Percentiles rank a stretch among this genome's conserved stretches.
These are phyloP conservation scores for Embidobia sp. DNA, from an alignment of 2,888 invertebrate genomes.

Conservation along the genomic window DNA sequence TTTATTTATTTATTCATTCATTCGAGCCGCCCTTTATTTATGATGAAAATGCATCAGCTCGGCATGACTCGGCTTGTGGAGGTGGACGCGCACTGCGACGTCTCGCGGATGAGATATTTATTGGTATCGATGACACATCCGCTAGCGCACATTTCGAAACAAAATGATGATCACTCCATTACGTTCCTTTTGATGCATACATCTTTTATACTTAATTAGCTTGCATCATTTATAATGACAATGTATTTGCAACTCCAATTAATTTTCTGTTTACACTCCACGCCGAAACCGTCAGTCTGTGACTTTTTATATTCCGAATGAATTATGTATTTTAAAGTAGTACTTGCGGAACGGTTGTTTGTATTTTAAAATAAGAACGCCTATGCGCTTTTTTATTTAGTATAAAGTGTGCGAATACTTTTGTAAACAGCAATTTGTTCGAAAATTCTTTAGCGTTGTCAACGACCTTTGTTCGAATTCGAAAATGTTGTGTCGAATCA, in stretches of 20 bases:
- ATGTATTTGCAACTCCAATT: constrained; percentile 49
- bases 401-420: too few relatives aligned
- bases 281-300: constrained; percentile 26
- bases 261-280: constrained; percentile 44
- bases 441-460: too few relatives aligned
- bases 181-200: constrained; percentile 47
- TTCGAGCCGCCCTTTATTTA: constrained; percentile 64
- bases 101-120: constrained; percentile 62
- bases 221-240: constrained; percentile 48
- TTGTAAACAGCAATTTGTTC: too few relatives aligned
- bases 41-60: constrained; percentile 65
- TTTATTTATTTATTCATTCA: constrained; percentile 65
- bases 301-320: constrained; percentile 18
- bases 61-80: constrained; percentile 41
- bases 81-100: constrained; percentile 39
- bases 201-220: constrained; percentile 54
- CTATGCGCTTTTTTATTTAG: too few relatives aligned
- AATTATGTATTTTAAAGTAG: constrained; percentile 38
- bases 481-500: not conserved
- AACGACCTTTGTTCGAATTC: too few relatives aligned
- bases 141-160: constrained; percentile 51
- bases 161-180: constrained; percentile 59
- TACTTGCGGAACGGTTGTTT: constrained; percentile 7
- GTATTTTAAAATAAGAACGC: too few relatives aligned
- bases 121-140: constrained; percentile 65